These are phyloP conservation scores for Drepanosiphum platanoidis DNA, from an alignment of 2,888 invertebrate species.

Conservation along the genomic window DNA sequence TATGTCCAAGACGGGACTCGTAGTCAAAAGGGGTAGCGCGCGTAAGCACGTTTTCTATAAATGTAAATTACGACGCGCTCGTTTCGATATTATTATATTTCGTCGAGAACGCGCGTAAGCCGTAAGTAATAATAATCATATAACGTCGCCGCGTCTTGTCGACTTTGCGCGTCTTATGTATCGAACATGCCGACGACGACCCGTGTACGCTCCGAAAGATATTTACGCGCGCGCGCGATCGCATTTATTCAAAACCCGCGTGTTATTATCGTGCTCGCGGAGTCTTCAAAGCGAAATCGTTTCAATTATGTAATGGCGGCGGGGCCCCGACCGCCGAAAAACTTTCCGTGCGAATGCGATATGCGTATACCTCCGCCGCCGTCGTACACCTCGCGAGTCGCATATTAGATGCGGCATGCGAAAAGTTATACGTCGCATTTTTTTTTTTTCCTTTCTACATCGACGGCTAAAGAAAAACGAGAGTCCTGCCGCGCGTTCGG, in stretches of 20 bases:
- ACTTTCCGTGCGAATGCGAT: neutral
- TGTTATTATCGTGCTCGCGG: neutral
- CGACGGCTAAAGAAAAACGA: neutral
- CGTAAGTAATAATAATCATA: too few relatives aligned
- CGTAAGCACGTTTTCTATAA: slow-evolving; percentile 27
- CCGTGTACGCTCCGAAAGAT: neutral
- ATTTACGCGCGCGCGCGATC: neutral
- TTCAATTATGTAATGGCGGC: slow-evolving; percentile 42
- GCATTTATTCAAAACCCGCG: neutral
- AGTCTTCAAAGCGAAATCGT: slow-evolving; percentile 5
- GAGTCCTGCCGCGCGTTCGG: neutral
- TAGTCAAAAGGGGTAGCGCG: neutral
- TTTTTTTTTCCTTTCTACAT: too few relatives aligned
- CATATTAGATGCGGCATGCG: neutral
- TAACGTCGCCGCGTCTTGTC: too few relatives aligned
- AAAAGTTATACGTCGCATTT: neutral
- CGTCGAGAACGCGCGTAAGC: too few relatives aligned
- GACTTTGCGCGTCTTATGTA: too few relatives aligned
- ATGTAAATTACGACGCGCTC: neutral
- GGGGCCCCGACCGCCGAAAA: neutral
- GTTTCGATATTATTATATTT: too few relatives aligned
- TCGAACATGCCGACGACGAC: neutral
- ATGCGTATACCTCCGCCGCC: neutral
- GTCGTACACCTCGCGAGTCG: neutral
- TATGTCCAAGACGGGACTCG: neutral